Conservation (phyloP, 2,113 vertebrate genomes). For the Ictalurus punctatus region DNA sequence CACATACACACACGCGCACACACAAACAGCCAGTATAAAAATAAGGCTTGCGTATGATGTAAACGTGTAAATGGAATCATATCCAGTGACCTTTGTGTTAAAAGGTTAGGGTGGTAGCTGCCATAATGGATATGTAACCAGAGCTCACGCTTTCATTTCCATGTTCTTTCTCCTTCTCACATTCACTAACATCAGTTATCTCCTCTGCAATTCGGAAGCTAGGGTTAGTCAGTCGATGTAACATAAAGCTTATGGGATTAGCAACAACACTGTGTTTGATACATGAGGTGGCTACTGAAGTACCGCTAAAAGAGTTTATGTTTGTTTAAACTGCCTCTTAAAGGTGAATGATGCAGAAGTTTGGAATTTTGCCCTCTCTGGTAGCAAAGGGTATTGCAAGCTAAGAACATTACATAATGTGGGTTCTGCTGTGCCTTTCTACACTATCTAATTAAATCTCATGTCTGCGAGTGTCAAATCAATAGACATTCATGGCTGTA, state of each 20-base stretch:
- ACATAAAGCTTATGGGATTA: conserved; percentile 22
- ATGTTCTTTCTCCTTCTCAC: conserved; percentile 27
- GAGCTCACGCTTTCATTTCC: conserved; percentile 9
- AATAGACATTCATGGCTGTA: background rate
- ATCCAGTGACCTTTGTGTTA: background rate
- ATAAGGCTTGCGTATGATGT: background rate
- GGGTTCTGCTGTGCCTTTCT: background rate
- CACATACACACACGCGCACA: background rate
- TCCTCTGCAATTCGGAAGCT: background rate
- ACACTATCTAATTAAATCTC: background rate
- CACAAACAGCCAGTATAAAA: background rate
- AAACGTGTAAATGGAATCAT: background rate
- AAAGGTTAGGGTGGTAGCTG: conserved; percentile 9
- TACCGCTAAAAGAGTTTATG: background rate
- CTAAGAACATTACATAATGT: background rate
- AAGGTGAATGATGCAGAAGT: background rate
- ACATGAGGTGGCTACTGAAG: conserved; percentile 1
- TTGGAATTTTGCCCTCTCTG: background rate
- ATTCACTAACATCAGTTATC: conserved; percentile 34
- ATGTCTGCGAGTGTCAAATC: background rate
- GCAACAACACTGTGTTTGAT: conserved; percentile 22
- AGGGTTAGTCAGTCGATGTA: background rate
- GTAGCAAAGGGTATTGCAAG: background rate
- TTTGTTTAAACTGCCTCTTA: background rate
- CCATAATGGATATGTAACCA: conserved; percentile 21